Evolutionary conservation across 1,140 invertebrate species (phyloP).

Genomic region (Neodiprion lecontei): DNA sequence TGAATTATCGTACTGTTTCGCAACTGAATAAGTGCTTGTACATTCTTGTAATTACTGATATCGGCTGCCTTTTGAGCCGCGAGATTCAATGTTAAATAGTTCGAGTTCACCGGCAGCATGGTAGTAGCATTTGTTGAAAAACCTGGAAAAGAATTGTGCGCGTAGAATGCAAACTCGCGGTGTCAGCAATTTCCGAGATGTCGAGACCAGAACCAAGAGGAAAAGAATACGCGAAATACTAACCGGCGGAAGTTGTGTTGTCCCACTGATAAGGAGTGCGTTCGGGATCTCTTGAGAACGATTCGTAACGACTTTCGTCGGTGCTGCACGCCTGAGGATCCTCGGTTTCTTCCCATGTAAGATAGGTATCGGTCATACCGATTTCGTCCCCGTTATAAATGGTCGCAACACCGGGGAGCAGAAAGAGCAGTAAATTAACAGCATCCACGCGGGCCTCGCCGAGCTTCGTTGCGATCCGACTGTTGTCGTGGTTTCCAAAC

Average conservation of each 20-base stretch:
- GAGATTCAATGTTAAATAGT: slow-evolving; percentile 65
- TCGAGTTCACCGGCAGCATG: slow-evolving; percentile 70
- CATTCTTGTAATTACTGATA: slow-evolving; percentile 61
- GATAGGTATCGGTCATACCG: slow-evolving; percentile 70
- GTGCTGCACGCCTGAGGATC: slow-evolving; percentile 64
- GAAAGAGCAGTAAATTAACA: slow-evolving; percentile 73
- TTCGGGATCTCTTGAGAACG: slow-evolving; percentile 65
- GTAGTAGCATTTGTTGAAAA: slow-evolving; percentile 62
- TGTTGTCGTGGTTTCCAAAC: slow-evolving; percentile 75
- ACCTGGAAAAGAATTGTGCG: slow-evolving; percentile 59
- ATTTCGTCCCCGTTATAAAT: slow-evolving; percentile 83
- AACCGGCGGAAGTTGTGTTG: slow-evolving; percentile 64
- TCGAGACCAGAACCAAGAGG: not conserved
- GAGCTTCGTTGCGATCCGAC: slow-evolving; percentile 68
- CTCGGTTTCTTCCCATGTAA: slow-evolving; percentile 61
- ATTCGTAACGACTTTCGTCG: slow-evolving; percentile 52
- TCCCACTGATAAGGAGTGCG: slow-evolving; percentile 78
- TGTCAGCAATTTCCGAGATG: not conserved
- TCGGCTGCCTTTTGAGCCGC: slow-evolving; percentile 43
- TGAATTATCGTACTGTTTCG: not conserved
- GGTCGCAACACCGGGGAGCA: slow-evolving; percentile 75
- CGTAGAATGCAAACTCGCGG: not conserved
- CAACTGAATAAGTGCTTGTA: slow-evolving; percentile 41
- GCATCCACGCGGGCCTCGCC: slow-evolving; percentile 69
- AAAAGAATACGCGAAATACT: not conserved